A percentile compares a stretch with the other conserved stretches of the same genome.
Evolutionary conservation across 2,888 invertebrate genomes (phyloP).

Genomic region (Lepetodrilus schrolli): DNA sequence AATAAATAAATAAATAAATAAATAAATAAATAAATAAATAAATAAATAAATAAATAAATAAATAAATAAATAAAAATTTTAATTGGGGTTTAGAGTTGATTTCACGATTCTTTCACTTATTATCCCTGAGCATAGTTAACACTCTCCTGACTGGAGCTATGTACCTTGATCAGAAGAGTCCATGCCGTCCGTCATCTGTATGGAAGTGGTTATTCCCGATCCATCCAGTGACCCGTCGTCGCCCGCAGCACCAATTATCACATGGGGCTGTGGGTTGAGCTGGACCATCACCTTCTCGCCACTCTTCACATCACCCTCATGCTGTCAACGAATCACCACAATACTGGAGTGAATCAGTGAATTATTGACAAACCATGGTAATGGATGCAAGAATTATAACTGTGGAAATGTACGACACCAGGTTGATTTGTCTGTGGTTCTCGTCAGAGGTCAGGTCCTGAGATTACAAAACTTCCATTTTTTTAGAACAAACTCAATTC

Average conservation of each 20-base stretch:
- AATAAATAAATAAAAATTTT: too few species aligned
- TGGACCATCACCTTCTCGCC: conserved; percentile 61
- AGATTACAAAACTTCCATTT: too few species aligned
- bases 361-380: neutral
- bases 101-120: too few species aligned
- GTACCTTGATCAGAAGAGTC: conserved; percentile 42
- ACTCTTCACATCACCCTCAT: conserved; percentile 28
- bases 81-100: too few species aligned
- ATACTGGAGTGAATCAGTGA: conserved; percentile 1
- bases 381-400: too few species aligned
- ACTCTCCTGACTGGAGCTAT: neutral
- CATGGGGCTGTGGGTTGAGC: conserved; percentile 60
- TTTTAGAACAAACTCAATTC: too few species aligned
- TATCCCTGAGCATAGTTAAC: too few species aligned
- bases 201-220: conserved; percentile 33
- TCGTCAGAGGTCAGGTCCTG: too few species aligned
- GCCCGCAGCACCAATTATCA: conserved; percentile 54
- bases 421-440: too few species aligned
- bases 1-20: too few species aligned
- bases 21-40: neutral
- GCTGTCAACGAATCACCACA: conserved; percentile 29
- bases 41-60: too few species aligned
- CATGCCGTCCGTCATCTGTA: conserved; percentile 38
- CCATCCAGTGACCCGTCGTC: conserved; percentile 34
- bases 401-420: too few species aligned